Base-by-base conservation (phyloP, 2,113 vertebrate genomes). In the Egretta garzetta region DNA sequence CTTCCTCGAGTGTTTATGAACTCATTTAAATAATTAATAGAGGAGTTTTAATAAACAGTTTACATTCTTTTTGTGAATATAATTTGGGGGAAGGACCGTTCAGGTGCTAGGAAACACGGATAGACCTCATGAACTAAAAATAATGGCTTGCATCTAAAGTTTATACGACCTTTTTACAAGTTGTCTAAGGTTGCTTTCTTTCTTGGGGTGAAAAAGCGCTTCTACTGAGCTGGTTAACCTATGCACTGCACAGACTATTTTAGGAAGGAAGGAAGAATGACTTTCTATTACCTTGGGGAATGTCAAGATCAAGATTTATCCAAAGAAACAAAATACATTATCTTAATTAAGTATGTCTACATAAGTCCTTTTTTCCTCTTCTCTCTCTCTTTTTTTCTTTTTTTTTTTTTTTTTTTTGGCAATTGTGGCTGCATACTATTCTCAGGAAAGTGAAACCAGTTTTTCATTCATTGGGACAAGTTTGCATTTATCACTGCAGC, bases 1-100 rank as follows among this genome's bases (percentile, higher is more conserved):
- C 84, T 94, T 94, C 59, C 74, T 97, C 79, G 97, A 97, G 97
- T 96, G 97, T 98, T 97, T 96, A 97, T 97, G 85, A 96, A 67
- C 41, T 95, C 73, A 96, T 97, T 95, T 97, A 88, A 97, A 98
- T 97, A 96, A 97, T 95, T 94, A 95, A 97, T 96, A 76, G 4
- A 18, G 19, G 74, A 76, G 41, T 95, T 96, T 96, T 97, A 96
- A 94, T 96, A 97, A 97, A 96, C 59, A 92, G 93, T 92, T 98
- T 96, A 95, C 97, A 96, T 96, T 97, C 97, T n/a, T n/a, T n/a
- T n/a, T n/a, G n/a, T n/a, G 82, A 96, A 83, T 79, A 81, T 90
- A 94, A 97, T 93, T 94, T 97, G 66, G 89, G 95, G 90, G 43
- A 86, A 90, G 43, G 74, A 63, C 30, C 72, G 55, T 77, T 95